Evolutionary conservation across 1,140 invertebrate species (phyloP), one percentile per base, ranked within the genome.

Genomic region (Tenebrio molitor): DNA sequence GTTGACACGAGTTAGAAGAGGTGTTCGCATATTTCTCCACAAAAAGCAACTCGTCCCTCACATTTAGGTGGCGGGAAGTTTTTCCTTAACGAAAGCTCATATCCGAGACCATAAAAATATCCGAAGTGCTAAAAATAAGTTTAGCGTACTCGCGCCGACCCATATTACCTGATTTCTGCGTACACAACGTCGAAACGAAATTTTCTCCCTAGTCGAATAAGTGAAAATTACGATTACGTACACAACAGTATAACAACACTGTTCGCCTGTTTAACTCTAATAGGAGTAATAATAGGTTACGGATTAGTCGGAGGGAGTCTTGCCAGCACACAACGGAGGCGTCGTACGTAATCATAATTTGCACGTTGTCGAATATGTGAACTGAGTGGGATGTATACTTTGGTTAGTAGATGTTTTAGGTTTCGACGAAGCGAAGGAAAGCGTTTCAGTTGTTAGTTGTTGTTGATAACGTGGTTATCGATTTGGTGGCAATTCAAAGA

Each of bases 311-410:
- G 46, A 25, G 46, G 19, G 6, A 58, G 29, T 58, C 23, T 39
- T 12, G 36, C n/a, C 12, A 39, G 7, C 2, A 39, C 12, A 39
- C 36, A 39, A 58, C 19, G 50, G 23, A 58, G 21, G 23, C 3
- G 23, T 21, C 29, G 21, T 58, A 58, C 23, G 50, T 58, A 58
- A 58, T 58, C 50, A 25, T 58, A 58, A 58, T 58, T 58, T 58
- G 50, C 23, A 12, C 15, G 42, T 39, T 39, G 7, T 39, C 36
- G 36, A 39, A 8, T 39, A 39, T 39, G 25, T 29, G 25, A 29
- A 29, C 3, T 29, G 25, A 8, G 3, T 29, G 25, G 36, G n/a
- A n/a, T 39, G 36, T 39, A 12, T 39, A 39, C 12, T 39, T 39
- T 39, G n/a, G 36, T 39, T 39, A n/a, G 5, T 39, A 46, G 12